These are phyloP conservation scores for Dolomedes plantarius DNA, from an alignment of 2,888 invertebrate species.

Conservation along the genomic window DNA sequence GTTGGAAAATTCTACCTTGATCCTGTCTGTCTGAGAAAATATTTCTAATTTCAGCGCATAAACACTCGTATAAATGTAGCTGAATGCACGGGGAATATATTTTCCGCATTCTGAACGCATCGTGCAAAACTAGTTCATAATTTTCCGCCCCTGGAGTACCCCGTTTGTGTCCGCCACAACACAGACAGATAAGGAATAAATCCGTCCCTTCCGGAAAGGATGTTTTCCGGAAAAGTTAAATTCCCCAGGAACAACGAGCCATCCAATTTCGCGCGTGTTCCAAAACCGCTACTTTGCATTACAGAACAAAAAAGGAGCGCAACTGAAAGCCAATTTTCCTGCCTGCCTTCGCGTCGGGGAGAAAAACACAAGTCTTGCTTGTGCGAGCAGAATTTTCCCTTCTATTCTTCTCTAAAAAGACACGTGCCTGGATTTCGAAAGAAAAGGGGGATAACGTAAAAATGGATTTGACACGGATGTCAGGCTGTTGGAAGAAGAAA, in stretches of 20 bases:
- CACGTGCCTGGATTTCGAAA: conserved; percentile 21
- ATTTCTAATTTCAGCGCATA: no score
- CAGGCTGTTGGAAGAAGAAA: conserved; percentile 16
- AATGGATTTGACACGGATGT: conserved; percentile 51
- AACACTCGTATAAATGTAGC: no score
- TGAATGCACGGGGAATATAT: no score
- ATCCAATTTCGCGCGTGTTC: conserved; percentile 34
- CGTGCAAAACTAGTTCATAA: no score
- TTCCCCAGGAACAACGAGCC: conserved; percentile 28
- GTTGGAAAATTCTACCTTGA: no score
- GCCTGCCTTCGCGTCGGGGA: background rate
- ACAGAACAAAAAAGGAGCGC: conserved; percentile 28
- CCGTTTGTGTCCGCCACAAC: background rate
- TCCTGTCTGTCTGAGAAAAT: no score
- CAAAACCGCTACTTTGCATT: conserved; percentile 56
- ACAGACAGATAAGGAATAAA: background rate
- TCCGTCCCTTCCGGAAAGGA: background rate
- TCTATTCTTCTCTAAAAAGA: conserved; percentile 1
- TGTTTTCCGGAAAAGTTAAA: conserved; percentile 6
- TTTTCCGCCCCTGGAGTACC: no score
- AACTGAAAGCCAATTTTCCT: conserved; percentile 49
- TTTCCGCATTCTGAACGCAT: no score
- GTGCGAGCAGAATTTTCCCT: background rate
- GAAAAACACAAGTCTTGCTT: conserved; percentile 28
- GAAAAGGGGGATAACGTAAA: conserved; percentile 23